These are phyloP conservation scores for Pipra filicauda DNA, from an alignment of 2,113 vertebrate species.

Conservation along the genomic window DNA sequence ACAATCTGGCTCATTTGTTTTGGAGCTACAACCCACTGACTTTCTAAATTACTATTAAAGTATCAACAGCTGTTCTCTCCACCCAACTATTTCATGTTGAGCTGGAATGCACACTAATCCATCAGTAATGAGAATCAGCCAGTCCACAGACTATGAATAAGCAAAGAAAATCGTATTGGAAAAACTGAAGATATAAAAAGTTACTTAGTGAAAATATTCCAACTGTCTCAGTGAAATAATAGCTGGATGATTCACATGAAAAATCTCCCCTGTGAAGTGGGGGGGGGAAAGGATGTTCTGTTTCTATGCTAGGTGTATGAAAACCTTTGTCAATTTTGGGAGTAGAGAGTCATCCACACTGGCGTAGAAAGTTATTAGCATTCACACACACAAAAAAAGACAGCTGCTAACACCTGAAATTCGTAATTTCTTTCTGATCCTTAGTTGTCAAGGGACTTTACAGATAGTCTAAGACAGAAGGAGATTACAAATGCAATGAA, in stretches of 20 bases:
- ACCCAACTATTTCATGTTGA: not conserved
- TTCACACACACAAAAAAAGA: not conserved
- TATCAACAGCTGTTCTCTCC: slow-evolving; percentile 36
- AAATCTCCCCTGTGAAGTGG: not conserved
- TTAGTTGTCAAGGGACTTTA: not conserved
- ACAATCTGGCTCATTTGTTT: slow-evolving; percentile 1
- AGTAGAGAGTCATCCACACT: not conserved
- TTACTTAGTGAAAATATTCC: not conserved
- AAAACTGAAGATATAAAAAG: not conserved
- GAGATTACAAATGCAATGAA: not conserved
- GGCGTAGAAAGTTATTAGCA: not conserved
- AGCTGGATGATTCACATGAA: not conserved
- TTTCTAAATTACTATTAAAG: slow-evolving; percentile 25
- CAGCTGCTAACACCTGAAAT: not conserved
- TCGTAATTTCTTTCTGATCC: not conserved
- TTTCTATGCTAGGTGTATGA: not conserved
- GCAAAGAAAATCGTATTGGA: not conserved
- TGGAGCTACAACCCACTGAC: not conserved
- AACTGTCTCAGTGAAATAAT: not conserved
- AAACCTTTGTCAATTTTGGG: not conserved
- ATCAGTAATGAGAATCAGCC: not conserved
- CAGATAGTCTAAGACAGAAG: not conserved
- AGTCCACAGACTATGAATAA: not conserved
- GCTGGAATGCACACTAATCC: not conserved
- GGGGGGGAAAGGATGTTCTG: not conserved